Conservation (phyloP, 2,113 vertebrate genomes). For the Rana temporaria region DNA sequence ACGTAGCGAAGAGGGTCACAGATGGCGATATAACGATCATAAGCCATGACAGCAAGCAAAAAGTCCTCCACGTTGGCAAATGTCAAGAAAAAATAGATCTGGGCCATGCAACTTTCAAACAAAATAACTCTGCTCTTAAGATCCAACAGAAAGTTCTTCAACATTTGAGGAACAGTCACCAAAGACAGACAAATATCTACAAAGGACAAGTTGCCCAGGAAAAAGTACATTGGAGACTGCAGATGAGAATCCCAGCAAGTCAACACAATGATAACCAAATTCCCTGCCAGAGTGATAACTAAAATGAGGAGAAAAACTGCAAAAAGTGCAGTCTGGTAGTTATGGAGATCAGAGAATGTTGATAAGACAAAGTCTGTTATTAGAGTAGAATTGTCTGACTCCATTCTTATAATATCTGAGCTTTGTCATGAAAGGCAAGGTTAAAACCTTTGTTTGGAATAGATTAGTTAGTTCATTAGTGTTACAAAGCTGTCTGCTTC, state of each 20-base stretch:
- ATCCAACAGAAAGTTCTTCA: constrained; percentile 56
- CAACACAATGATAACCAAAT: neutral
- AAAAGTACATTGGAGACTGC: constrained; percentile 64
- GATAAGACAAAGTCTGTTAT: constrained; percentile 6
- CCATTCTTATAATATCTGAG: neutral
- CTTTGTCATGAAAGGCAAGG: neutral
- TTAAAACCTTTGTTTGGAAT: no score
- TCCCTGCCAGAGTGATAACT: neutral
- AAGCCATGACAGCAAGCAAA: constrained; percentile 55
- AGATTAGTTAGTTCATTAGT: no score
- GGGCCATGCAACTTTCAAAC: constrained; percentile 52
- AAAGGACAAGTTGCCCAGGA: constrained; percentile 61
- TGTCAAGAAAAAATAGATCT: constrained; percentile 39
- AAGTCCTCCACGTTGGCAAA: constrained; percentile 30
- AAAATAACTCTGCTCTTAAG: constrained; percentile 50
- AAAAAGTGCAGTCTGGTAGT: neutral
- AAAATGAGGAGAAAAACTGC: neutral
- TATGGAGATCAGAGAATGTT: constrained; percentile 11
- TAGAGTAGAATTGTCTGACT: neutral
- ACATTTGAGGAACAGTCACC: constrained; percentile 59
- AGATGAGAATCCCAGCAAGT: constrained; percentile 47
- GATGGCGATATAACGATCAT: constrained; percentile 36
- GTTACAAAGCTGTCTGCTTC: no score
- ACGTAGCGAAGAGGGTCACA: constrained; percentile 50
- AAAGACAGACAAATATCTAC: constrained; percentile 63